Percentiles rank a stretch among this genome's conserved stretches.
Evolutionary conservation across 2,113 vertebrate genomes (phyloP).

Genomic region (Mystacornis crossleyi): DNA sequence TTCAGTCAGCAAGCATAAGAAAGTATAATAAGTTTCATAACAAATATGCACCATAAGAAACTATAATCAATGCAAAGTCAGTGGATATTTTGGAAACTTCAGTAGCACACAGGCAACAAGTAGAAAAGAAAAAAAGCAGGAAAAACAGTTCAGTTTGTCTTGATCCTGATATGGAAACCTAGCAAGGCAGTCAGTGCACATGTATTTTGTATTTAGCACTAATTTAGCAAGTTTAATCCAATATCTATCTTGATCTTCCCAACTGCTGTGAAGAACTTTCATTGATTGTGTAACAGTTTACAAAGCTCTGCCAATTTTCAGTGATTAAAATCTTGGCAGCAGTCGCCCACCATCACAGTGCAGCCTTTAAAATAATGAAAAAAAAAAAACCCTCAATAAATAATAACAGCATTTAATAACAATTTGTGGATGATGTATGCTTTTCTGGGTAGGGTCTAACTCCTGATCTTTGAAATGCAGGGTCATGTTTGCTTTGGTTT

Average conservation of each 20-base stretch:
- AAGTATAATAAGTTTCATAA: neutral
- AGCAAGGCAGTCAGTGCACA: neutral
- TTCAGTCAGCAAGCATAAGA: neutral
- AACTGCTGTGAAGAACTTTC: neutral
- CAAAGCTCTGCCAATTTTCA: neutral
- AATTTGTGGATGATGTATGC: neutral
- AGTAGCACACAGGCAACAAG: neutral
- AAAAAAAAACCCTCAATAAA: neutral
- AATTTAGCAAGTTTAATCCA: slow-evolving; percentile 9
- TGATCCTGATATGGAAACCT: neutral
- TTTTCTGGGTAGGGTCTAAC: neutral
- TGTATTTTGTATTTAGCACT: neutral
- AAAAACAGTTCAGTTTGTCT: neutral
- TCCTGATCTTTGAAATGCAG: slow-evolving; percentile 5
- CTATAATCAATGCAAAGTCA: neutral
- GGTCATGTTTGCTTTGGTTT: neutral
- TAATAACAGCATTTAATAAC: neutral
- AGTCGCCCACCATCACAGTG: neutral
- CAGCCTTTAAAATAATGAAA: neutral
- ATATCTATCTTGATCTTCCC: neutral
- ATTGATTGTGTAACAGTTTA: neutral
- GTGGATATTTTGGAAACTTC: slow-evolving; percentile 16
- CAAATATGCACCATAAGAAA: neutral
- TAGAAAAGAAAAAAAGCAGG: neutral
- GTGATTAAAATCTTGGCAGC: neutral